These are phyloP conservation scores for Drosophila pectinifera DNA, from an alignment of 1,140 invertebrate genomes.

Conservation along the genomic window DNA sequence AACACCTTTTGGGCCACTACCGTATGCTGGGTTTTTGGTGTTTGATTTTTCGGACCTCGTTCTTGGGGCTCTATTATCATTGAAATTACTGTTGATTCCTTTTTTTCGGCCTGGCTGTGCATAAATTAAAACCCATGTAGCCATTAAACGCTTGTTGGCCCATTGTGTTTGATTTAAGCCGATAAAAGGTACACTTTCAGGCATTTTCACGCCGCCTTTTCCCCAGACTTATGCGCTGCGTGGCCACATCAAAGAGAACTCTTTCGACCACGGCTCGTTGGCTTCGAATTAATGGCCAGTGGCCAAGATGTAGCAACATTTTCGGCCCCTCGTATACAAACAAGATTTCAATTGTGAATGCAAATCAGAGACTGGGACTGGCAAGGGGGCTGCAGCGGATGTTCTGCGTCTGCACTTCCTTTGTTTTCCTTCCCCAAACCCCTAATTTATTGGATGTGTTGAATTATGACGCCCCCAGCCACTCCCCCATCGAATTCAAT, in stretches of 20 bases:
- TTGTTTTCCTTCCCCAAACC: constrained; percentile 21
- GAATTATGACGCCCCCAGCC: constrained; percentile 20
- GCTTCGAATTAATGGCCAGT: constrained; percentile 57
- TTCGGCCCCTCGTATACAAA: constrained; percentile 37
- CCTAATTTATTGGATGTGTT: constrained; percentile 50
- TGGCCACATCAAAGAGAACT: constrained; percentile 71
- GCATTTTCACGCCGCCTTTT: constrained; percentile 72
- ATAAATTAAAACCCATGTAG: constrained; percentile 81
- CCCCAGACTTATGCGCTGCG: constrained; percentile 63
- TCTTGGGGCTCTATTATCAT: constrained; percentile 66
- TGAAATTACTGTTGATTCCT: constrained; percentile 51
- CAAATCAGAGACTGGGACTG: constrained; percentile 51
- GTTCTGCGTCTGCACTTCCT: constrained; percentile 57
- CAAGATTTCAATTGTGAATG: constrained; percentile 61
- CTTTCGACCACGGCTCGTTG: constrained; percentile 68
- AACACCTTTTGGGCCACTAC: constrained; percentile 71
- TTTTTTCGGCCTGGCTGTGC: constrained; percentile 31
- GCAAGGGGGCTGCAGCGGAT: constrained; percentile 57
- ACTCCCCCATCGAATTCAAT: constrained; percentile 36
- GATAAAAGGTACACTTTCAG: constrained; percentile 75
- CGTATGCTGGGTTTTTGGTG: constrained; percentile 36
- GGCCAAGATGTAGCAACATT: constrained; percentile 37
- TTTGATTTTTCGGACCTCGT: constrained; percentile 19
- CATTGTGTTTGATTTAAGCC: constrained; percentile 80
- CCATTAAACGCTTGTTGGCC: constrained; percentile 74